These are phyloP conservation scores for Actinia equina DNA, from an alignment of 64 coral and sea anemone genomes.

Conservation along the genomic window DNA sequence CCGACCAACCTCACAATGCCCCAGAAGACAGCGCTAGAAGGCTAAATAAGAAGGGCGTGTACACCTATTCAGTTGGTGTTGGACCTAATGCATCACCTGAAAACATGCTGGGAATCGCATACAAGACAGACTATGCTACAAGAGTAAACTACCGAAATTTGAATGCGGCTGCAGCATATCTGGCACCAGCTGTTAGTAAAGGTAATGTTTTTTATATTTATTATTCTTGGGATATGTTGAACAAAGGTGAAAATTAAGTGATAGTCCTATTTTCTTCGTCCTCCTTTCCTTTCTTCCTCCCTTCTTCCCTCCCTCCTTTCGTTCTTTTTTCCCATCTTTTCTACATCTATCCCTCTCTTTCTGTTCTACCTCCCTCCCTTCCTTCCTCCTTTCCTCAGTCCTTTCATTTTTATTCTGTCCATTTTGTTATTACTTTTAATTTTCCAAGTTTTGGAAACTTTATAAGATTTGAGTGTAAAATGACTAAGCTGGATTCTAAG, in stretches of 20 bases:
- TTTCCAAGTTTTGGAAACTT: too few relatives aligned
- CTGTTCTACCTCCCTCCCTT: neutral
- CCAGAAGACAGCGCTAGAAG: neutral
- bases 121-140: slow-evolving; percentile 35
- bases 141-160: neutral
- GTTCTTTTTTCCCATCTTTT: neutral
- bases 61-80: slow-evolving; percentile 47
- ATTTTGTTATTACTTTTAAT: neutral
- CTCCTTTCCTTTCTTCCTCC: neutral
- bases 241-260: neutral
- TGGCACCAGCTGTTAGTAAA: slow-evolving; percentile 23
- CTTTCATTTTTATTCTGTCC: neutral
- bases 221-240: neutral
- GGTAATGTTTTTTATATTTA: neutral
- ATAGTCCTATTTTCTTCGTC: too few relatives aligned
- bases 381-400: neutral
- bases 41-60: slow-evolving; percentile 27
- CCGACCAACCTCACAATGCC: slow-evolving; percentile 12
- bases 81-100: slow-evolving; percentile 10
- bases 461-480: too few relatives aligned
- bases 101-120: slow-evolving; percentile 17
- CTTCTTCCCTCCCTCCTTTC: neutral
- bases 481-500: too few relatives aligned
- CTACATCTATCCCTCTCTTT: neutral
- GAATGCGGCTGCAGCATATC: neutral